These are phyloP conservation scores for Tyrophagus putrescentiae DNA, from an alignment of 1,140 invertebrate species.

Conservation along the genomic window DNA sequence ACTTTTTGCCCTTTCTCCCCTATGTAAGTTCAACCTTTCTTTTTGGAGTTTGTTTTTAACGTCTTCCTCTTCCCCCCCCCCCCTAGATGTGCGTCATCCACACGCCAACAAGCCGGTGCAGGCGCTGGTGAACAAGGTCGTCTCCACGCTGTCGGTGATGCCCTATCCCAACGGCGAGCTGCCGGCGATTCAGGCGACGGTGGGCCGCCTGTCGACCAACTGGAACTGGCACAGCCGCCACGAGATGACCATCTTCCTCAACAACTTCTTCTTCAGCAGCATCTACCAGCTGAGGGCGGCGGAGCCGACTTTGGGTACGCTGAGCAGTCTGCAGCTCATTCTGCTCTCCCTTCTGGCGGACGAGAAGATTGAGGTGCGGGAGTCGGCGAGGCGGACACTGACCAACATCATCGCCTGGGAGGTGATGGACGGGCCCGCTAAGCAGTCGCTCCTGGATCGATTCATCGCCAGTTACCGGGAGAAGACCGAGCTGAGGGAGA, in stretches of 20 bases:
- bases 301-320: too few relatives aligned
- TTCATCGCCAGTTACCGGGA: constrained; percentile 25
- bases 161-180: too few relatives aligned
- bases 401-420: constrained; percentile 72
- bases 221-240: constrained; percentile 66
- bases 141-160: too few relatives aligned
- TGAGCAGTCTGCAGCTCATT: constrained; percentile 29
- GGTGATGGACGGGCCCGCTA: constrained; percentile 39
- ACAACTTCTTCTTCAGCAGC: constrained; percentile 67
- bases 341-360: constrained; percentile 49
- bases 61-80: too few relatives aligned
- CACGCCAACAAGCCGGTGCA: too few relatives aligned
- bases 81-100: too few relatives aligned
- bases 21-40: too few relatives aligned
- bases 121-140: too few relatives aligned
- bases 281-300: constrained; percentile 52
- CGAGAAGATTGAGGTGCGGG: constrained; percentile 55
- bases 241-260: constrained; percentile 54
- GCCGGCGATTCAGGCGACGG: too few relatives aligned
- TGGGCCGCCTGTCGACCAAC: too few relatives aligned
- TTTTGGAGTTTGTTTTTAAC: not conserved
- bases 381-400: constrained; percentile 61
- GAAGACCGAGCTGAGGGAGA: constrained; percentile 33
- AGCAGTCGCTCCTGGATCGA: constrained; percentile 22
- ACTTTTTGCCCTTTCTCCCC: too few relatives aligned